Base-by-base conservation (phyloP, 2,797 vertebrate species). In the Salmo trutta region DNA sequence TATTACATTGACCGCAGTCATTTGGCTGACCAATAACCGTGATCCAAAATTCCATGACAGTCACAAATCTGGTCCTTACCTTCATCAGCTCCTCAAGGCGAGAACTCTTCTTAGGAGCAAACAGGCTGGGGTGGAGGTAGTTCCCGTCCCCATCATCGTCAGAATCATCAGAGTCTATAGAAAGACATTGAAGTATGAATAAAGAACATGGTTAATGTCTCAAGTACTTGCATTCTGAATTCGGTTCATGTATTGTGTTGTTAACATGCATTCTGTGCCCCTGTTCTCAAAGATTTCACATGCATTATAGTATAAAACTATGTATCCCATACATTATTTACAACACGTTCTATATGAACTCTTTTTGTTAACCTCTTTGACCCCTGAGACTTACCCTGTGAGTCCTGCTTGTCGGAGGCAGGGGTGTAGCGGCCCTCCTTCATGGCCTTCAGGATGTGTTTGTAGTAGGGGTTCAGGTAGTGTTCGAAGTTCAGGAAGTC, bases 391-490 rank as follows among this genome's bases (percentile, higher is more conserved):
- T 86, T 91, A 96, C 97, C 93, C 84, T 94, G 94, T 56, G 87
- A 90, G 0, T 96, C 96, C 0, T 82, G 88, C 84, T 95, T 95
- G 51, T 94, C 91, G 0, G 95, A 92, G 83, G 83, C 81, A 0
- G 91, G 79, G 0, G 93, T 95, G 6, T 99, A 99, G 52, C 96
- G 95, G 5, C 97, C 96, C 77, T 99, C 98, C 75, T 98, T 99
- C 98, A 99, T 98, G 65, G 96, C 95, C 76, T 94, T 96, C 90
- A 98, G 95, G 88, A 99, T 96, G 93, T 98, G 95, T 85, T 96
- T 99, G 93, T 99, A 99, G 91, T 99, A 99, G 31, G 98, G 98
- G 84, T 99, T 99, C 92, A 99, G 94, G 93, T 99, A 99, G 92
- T 99, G 98, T 90, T 99, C 98, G 53, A 99, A 99, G 0, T 97